Conservation (phyloP, 2,888 invertebrate genomes). For the Lacanobia oleracea region DNA sequence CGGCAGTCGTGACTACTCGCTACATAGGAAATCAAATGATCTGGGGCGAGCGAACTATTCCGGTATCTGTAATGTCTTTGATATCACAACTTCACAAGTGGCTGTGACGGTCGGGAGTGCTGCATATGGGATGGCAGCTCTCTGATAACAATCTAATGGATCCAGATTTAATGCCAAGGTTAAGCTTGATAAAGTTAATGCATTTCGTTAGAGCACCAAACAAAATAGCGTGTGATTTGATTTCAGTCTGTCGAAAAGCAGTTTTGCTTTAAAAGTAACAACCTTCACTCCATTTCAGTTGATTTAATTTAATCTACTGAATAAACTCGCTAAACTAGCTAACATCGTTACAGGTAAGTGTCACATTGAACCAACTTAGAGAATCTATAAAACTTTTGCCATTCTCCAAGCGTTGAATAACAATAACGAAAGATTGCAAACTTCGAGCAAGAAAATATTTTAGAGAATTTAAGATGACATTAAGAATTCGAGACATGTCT, state of each 20-base stretch:
- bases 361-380: conserved; percentile 47
- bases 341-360: conserved; percentile 39
- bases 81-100: conserved; percentile 57
- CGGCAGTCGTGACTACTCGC: conserved; percentile 50
- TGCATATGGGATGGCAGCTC: conserved; percentile 22
- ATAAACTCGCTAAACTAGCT: conserved; percentile 28
- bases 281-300: conserved; percentile 4
- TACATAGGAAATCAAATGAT: conserved; percentile 57
- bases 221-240: conserved; percentile 20
- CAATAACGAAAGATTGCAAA: conserved; percentile 18
- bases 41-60: conserved; percentile 57
- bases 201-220: conserved; percentile 10
- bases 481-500: conserved; percentile 24
- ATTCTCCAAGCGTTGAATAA: conserved; percentile 34
- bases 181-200: conserved; percentile 9
- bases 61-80: conserved; percentile 57
- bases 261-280: not conserved
- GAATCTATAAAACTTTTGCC: conserved; percentile 35
- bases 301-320: conserved; percentile 33
- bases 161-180: conserved; percentile 19
- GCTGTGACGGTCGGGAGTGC: conserved; percentile 19
- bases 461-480: conserved; percentile 22
- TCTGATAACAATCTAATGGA: conserved; percentile 44
- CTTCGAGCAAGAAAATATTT: conserved; percentile 38
- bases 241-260: not conserved